A percentile compares a stretch with the other conserved stretches of the same genome.
phyloP scores from a whole-genome alignment of 2,888 invertebrate species.

The Drosophila melanosoma region DNA sequence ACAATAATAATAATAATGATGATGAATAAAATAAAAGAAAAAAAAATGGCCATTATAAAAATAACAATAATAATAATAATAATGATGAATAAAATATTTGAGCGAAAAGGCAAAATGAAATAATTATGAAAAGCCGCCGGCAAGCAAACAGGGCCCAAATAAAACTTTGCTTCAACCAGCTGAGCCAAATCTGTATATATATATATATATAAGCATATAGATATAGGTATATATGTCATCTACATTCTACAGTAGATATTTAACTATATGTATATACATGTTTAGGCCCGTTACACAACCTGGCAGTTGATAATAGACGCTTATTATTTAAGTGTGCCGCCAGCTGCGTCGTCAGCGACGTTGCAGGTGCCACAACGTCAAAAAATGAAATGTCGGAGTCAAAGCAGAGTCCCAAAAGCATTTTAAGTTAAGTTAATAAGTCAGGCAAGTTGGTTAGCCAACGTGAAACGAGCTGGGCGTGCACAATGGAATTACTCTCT shows the following conservation, averaged over 20 bases:
- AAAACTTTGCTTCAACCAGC: background rate
- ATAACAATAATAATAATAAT: slow-evolving; percentile 34
- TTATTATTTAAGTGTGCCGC: slow-evolving; percentile 70
- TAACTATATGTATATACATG: background rate
- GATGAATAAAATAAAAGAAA: slow-evolving; percentile 55
- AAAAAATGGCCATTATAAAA: slow-evolving; percentile 10
- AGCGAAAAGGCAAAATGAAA: slow-evolving; percentile 7
- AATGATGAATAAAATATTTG: slow-evolving; percentile 52
- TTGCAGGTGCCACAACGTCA: slow-evolving; percentile 64
- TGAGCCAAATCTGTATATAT: background rate
- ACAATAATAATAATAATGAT: slow-evolving; percentile 36
- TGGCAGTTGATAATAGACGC: slow-evolving; percentile 66
- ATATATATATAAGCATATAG: background rate
- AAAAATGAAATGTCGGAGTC: background rate
- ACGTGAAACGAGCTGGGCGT: background rate
- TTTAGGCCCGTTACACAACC: slow-evolving; percentile 42
- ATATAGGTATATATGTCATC: background rate
- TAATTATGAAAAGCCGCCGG: slow-evolving; percentile 12
- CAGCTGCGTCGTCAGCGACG: slow-evolving; percentile 54
- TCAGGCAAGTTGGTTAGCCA: slow-evolving; percentile 40
- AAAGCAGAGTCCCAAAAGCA: slow-evolving; percentile 19
- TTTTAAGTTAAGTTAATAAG: slow-evolving; percentile 72
- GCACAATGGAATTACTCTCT: slow-evolving; percentile 1
- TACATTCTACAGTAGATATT: background rate
- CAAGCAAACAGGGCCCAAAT: background rate